Evolutionary conservation across 1,140 invertebrate species (phyloP), one percentile per base, ranked within the genome.

Genomic region (Penaeus japonicus): DNA sequence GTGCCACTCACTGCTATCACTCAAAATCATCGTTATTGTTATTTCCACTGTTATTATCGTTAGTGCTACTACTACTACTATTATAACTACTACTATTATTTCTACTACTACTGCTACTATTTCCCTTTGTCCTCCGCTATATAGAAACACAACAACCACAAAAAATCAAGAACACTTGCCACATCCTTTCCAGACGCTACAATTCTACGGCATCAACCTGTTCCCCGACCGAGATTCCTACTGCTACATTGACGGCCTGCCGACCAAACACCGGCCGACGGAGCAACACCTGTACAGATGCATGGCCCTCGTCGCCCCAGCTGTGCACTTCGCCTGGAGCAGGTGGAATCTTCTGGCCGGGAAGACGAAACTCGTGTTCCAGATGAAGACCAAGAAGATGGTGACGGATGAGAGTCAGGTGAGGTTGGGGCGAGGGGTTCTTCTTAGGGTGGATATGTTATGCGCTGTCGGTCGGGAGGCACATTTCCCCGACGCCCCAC

Each of bases 211-310:
- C n/a, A 95, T 97, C 57, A 97, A 98, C 92, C 93, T 98, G n/a
- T 98, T 98, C 92, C 97, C 97, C 0, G 95, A 95, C 86, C 94
- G 95, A 88, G 97, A 98, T 92, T 96, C 96, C 0, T 95, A 95
- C 90, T 96, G 95, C 91, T 97, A 97, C 92, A 94, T 97, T 15
- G 96, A 97, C 92, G 95, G 95, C 4, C 92, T 94, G 1, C 94
- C 95, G 59, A 93, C 95, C 73, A 97, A 97, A 91, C 95, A 96
- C 91, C 95, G 94, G 91, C 94, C 95, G 1, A 94, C 95, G 89
- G 97, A 97, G 92, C 94, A 95, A 84, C 96, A 97, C 92, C 93
- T 96, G 22, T 97, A 98, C 91, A 94, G 92, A 75, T 96, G 96
- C 90, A 97, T 98, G 94, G 96, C 96, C 0, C 93, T 96, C 32